These are phyloP conservation scores for Thamnophis sirtalis DNA, from an alignment of 2,113 vertebrate species.

Conservation along the genomic window DNA sequence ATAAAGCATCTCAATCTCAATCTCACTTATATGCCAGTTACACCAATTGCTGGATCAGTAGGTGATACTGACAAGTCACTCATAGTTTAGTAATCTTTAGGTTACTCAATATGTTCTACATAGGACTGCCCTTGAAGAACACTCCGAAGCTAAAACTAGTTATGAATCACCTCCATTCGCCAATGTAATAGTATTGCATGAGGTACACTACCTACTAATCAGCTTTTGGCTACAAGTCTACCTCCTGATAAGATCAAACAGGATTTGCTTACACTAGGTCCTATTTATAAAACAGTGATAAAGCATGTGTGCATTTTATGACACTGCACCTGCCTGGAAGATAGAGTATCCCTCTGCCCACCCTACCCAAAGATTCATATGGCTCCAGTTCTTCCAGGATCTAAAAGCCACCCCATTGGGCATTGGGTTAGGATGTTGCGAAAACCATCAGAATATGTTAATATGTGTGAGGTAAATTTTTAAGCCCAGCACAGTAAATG, in stretches of 20 bases:
- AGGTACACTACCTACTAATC: background rate
- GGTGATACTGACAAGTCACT: background rate
- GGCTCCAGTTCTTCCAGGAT: background rate
- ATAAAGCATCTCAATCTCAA: too few relatives aligned
- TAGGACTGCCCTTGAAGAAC: background rate
- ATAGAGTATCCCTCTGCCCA: background rate
- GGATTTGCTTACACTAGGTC: background rate
- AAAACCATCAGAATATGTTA: background rate
- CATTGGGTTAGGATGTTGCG: background rate
- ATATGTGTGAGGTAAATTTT: background rate
- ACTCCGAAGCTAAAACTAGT: background rate
- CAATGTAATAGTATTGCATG: background rate
- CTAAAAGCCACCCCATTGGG: background rate
- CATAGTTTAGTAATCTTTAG: background rate
- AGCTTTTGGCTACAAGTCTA: background rate
- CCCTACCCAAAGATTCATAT: background rate
- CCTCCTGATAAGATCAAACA: background rate
- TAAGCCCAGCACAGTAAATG: background rate
- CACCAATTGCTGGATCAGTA: background rate
- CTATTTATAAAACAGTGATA: background rate
- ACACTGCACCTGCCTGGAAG: background rate
- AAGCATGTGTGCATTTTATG: background rate
- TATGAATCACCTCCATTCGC: background rate
- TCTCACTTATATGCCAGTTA: background rate
- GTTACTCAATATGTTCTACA: background rate